Percentiles rank a stretch among this genome's conserved stretches.
These are phyloP conservation scores for Limonius californicus DNA, from an alignment of 1,140 invertebrate genomes.

Conservation along the genomic window DNA sequence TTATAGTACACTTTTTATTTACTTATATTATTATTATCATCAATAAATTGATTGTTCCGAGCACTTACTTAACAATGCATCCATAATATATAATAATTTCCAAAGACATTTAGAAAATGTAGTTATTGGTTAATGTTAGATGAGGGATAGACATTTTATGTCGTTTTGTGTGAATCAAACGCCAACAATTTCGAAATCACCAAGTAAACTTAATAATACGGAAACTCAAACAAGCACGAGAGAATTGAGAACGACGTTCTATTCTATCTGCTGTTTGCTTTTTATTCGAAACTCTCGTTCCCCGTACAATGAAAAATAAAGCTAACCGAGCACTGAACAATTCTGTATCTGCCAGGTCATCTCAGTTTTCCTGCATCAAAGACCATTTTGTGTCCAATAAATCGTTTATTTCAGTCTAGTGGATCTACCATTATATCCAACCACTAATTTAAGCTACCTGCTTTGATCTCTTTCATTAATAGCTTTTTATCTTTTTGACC, in stretches of 20 bases:
- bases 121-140: too few species aligned
- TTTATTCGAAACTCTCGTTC: background rate
- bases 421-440: background rate
- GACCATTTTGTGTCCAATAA: background rate
- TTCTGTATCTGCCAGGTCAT: too few species aligned
- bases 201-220: conserved; percentile 1
- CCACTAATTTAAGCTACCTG: background rate
- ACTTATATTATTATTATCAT: too few species aligned
- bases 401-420: too few species aligned
- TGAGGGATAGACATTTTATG: too few species aligned
- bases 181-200: background rate
- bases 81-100: too few species aligned
- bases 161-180: background rate
- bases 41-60: too few species aligned
- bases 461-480: background rate
- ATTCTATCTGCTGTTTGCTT: background rate
- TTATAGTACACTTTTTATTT: too few species aligned
- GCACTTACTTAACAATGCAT: too few species aligned
- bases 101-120: too few species aligned
- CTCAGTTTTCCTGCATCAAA: background rate
- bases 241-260: background rate
- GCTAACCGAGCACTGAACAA: too few species aligned
- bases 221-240: background rate
- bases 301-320: background rate
- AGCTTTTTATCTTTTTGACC: background rate